Evolutionary conservation across 2,113 vertebrate species (phyloP), one percentile per base, ranked within the genome.

Genomic region (Laticauda laticaudata): DNA sequence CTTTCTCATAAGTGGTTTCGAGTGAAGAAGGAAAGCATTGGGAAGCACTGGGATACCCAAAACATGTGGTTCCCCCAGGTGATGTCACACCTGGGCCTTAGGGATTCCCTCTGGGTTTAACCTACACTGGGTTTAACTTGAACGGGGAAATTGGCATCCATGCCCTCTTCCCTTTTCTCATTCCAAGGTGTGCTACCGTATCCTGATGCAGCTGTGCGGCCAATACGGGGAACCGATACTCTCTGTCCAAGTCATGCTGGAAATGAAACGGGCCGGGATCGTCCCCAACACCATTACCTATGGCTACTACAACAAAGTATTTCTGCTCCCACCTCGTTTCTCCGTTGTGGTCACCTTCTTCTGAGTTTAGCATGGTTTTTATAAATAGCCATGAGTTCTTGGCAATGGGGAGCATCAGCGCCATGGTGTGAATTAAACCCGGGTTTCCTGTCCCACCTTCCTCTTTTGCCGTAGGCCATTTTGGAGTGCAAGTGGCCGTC

Each of bases 401-500:
- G 2, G 29, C 64, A 69, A n/a, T 1, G 12, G 56, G 56, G 10
- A 21, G 18, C 7, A 9, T 24, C 0, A 2, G 64, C 29, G 5
- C n/a, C 5, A 15, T 18, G n/a, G n/a, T 34, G 14, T 5, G 5
- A 75, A 2, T 18, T 34, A 34, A 75, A 34, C 64, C n/a, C 2
- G 1, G 69, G 1, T 4, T 85, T 81, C 59, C 54, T n/a, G 2
- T 29, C n/a, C 4, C 2, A 3, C 23, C 2, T 10, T 11, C 57
- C 96, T 94, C 3, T 64, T 96, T 94, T 54, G 57, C n/a, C 9
- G 5, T 97, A 99, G 99, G 99, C 99, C 0, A 98, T 99, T 81
- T 97, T 99, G 96, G 99, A 99, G 97, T 99, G 99, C 96, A 99
- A 99, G 94, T 99, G 99, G 99, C 99, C 99, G 0, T 98, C 98